Percentiles rank a stretch among this genome's conserved stretches.
Evolutionary conservation across 2,888 invertebrate species (phyloP).

Genomic region (Glaucopsyche alexis): DNA sequence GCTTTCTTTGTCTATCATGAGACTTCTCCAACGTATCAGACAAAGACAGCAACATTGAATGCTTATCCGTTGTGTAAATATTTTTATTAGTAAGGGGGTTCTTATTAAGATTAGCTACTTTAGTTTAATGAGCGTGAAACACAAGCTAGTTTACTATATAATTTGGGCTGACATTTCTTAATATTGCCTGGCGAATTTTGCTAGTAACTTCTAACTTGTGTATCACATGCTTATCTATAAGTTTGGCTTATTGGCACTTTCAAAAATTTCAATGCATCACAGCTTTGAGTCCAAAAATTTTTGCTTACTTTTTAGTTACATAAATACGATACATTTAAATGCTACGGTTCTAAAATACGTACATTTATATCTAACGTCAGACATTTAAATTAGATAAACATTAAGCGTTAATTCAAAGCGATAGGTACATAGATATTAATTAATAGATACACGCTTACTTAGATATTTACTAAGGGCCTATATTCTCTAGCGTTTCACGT

Average conservation of each 20-base stretch:
- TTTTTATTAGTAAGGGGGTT: too few relatives aligned
- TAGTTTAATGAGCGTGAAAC: background rate
- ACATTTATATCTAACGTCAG: background rate
- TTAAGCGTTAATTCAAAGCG: background rate
- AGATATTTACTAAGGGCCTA: too few relatives aligned
- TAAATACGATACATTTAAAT: background rate
- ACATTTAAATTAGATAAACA: background rate
- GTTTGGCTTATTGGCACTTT: conserved; percentile 15
- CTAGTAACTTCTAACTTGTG: background rate
- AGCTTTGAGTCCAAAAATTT: background rate
- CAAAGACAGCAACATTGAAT: too few relatives aligned
- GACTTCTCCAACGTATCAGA: too few relatives aligned
- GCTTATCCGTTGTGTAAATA: too few relatives aligned
- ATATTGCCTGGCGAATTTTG: background rate
- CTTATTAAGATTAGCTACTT: too few relatives aligned
- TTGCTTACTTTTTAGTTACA: background rate
- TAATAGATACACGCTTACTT: too few relatives aligned
- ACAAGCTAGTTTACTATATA: background rate
- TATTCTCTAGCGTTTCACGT: background rate
- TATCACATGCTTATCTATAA: conserved; percentile 7
- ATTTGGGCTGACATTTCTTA: background rate
- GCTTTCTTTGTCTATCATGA: too few relatives aligned
- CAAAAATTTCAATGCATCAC: conserved; percentile 10
- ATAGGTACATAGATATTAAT: too few relatives aligned
- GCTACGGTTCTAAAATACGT: background rate